Conservation (phyloP, 1,140 invertebrate genomes). For the Rhysida immarginata region DNA sequence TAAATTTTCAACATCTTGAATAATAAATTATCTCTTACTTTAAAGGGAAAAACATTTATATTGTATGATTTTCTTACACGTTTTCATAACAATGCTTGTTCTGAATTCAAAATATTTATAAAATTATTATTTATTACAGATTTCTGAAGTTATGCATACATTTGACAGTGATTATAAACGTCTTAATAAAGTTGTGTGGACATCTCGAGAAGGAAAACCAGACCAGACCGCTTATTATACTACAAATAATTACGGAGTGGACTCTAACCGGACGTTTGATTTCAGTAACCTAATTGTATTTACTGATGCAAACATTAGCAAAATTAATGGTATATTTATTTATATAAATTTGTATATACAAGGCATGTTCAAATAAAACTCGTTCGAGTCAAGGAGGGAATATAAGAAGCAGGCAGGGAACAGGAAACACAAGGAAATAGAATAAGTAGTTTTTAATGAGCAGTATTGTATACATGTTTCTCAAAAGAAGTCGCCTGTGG, state of each 20-base stretch:
- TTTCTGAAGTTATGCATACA: slow-evolving; percentile 5
- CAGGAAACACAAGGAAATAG: no score
- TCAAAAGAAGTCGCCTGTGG: no score
- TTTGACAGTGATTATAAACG: background rate
- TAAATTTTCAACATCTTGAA: background rate
- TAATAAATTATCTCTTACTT: no score
- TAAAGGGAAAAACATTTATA: no score
- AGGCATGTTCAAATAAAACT: no score
- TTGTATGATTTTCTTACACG: no score
- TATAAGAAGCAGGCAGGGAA: no score
- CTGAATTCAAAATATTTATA: background rate
- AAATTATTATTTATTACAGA: slow-evolving; percentile 13
- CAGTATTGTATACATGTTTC: no score
- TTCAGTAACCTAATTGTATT: background rate
- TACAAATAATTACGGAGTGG: background rate
- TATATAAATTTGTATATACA: no score
- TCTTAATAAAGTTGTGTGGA: slow-evolving; percentile 9
- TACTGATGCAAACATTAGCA: slow-evolving; percentile 15
- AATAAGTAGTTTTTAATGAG: no score
- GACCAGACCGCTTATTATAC: background rate
- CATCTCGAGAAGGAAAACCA: slow-evolving; percentile 1
- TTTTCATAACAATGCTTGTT: background rate
- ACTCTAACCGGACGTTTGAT: background rate
- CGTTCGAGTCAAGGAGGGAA: no score
- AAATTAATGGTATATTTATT: no score